Base-by-base conservation (phyloP, 2,888 invertebrate genomes). In the Acanthosoma haemorrhoidale region DNA sequence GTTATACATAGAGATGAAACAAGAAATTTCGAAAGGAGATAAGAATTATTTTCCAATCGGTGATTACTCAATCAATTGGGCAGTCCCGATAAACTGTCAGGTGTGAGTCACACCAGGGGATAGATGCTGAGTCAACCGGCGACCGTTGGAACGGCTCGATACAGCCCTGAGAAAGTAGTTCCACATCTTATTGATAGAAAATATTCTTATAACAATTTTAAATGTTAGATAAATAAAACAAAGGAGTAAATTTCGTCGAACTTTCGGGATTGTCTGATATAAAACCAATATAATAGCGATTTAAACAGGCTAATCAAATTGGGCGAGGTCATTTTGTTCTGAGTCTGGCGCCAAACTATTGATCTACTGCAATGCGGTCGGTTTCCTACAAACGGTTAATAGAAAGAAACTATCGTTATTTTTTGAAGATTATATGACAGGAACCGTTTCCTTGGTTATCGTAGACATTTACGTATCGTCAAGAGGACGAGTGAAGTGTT, bases 291-390 rank as follows among this genome's bases (percentile, higher is more conserved):
- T 25, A n/a, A 3, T 8, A n/a, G n/a, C 0, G 5, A 29, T 51
- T 51, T 25, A 21, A 25, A 25, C 21, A 4, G 21, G 9, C n/a
- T 25, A 51, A 51, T 25, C 25, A 11, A 0, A 25, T 29, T 25
- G 51, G 25, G 51, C 4, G 51, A 25, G 51, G 21, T 25, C 25
- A 25, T 9, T n/a, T 6, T 13, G 1, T 21, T 13, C 25, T 6
- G n/a, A n/a, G 25, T 21, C 21, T 51, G 51, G 51, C 51, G 51
- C 51, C 51, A 51, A 51, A 51, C 51, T 51, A 51, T 51, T 51
- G 51, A 51, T 51, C 51, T 51, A 51, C 51, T 51, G 51, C 51
- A 51, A 25, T 51, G 51, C 51, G 6, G 51, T 51, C 3, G 13
- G 21, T 29, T 16, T 1, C 2, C 2, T 0, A 6, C 13, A 51